Evolutionary conservation across 2,113 vertebrate species (phyloP).

Genomic region (Anser brachyrhynchus): DNA sequence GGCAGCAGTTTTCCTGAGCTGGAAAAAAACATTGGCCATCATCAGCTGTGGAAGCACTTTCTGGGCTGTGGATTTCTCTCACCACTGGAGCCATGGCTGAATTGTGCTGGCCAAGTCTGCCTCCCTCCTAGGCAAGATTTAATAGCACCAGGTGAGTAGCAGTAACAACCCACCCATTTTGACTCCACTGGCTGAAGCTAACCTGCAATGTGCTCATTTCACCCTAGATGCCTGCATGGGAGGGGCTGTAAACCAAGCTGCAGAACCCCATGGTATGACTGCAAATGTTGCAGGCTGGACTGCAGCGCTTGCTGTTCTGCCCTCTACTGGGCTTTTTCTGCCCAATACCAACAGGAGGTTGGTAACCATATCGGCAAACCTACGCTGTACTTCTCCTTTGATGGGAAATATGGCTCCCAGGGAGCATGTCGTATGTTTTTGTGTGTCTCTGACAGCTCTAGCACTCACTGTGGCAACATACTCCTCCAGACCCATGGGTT

Average conservation of each 20-base stretch:
- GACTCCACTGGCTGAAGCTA: background rate
- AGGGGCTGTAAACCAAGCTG: background rate
- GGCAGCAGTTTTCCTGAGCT: constrained; percentile 17
- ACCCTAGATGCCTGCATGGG: background rate
- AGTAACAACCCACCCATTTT: background rate
- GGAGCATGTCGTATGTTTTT: background rate
- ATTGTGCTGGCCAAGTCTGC: background rate
- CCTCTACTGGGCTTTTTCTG: background rate
- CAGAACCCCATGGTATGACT: background rate
- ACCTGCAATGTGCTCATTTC: background rate
- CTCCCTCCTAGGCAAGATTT: background rate
- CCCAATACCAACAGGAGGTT: background rate
- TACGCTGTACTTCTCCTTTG: background rate
- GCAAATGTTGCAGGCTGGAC: background rate
- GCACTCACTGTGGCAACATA: background rate
- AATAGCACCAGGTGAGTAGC: background rate
- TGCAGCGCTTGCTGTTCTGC: background rate
- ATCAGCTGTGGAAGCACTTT: constrained; percentile 11
- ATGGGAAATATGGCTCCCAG: background rate
- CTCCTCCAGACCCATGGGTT: background rate
- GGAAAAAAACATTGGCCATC: background rate
- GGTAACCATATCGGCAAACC: background rate
- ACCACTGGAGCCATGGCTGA: background rate
- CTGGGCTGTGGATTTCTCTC: constrained; percentile 7
- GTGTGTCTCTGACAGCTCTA: background rate